Evolutionary conservation across 2,113 vertebrate genomes (phyloP).

Genomic region (Serranochromis macrocephalus): DNA sequence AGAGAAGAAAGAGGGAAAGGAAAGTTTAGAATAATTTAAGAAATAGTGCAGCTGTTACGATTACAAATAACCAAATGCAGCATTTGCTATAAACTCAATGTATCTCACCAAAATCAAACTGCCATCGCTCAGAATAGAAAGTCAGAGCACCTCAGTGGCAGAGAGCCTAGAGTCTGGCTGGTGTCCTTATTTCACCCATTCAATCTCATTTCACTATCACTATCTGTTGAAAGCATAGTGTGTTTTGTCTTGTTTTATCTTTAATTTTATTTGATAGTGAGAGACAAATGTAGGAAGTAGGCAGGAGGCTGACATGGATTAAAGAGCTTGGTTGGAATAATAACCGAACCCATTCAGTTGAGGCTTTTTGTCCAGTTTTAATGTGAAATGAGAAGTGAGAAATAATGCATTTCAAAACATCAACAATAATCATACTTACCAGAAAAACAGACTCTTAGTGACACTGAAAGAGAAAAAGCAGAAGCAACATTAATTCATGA

Average conservation of each 20-base stretch:
- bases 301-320: not conserved
- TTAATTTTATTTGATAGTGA: not conserved
- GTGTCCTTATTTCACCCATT: not conserved
- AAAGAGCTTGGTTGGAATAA: not conserved
- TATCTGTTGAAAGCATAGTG: not conserved
- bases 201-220: not conserved
- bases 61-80: not conserved
- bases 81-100: not conserved
- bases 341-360: not conserved
- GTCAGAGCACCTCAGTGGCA: not conserved
- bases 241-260: not conserved
- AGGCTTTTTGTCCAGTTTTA: not conserved
- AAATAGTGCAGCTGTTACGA: not conserved
- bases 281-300: not conserved
- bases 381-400: not conserved
- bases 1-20: not conserved
- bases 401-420: not conserved
- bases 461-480: slow-evolving; percentile 41
- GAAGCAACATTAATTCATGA: not conserved
- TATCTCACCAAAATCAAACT: not conserved
- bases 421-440: slow-evolving; percentile 33
- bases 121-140: not conserved
- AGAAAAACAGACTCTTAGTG: slow-evolving; percentile 44
- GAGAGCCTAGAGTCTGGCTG: not conserved
- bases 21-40: not conserved